A percentile compares a stretch with the other conserved stretches of the same genome.
Evolutionary conservation across 2,113 vertebrate species (phyloP).

Genomic region (Entelurus aequoreus): DNA sequence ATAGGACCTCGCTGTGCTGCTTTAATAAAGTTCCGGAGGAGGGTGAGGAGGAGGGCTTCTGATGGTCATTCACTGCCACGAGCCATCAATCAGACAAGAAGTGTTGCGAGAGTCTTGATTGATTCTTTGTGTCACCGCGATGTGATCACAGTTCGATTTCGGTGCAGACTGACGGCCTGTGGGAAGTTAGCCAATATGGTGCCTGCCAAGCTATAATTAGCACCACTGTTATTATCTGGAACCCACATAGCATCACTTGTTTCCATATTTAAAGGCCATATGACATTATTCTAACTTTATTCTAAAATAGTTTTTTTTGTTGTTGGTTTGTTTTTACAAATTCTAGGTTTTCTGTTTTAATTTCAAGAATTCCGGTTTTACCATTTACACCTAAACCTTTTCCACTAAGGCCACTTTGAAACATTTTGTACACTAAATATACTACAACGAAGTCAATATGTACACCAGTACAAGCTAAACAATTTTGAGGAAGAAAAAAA

Average conservation of each 20-base stretch:
- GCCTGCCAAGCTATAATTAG: conserved; percentile 58
- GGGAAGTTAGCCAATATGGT: conserved; percentile 57
- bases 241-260: conserved; percentile 40
- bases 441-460: too few relatives aligned
- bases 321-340: too few relatives aligned
- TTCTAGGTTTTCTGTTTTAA: too few relatives aligned
- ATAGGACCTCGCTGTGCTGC: conserved; percentile 7
- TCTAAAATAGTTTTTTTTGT: too few relatives aligned
- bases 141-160: conserved; percentile 58
- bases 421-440: too few relatives aligned
- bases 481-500: too few relatives aligned
- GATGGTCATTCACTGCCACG: conserved; percentile 59
- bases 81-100: conserved; percentile 55
- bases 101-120: conserved; percentile 51
- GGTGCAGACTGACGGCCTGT: conserved; percentile 46
- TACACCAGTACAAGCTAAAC: too few relatives aligned
- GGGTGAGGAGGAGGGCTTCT: conserved; percentile 19
- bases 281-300: too few relatives aligned
- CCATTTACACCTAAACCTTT: too few relatives aligned
- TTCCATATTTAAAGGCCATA: conserved; percentile 1
- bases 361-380: too few relatives aligned
- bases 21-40: conserved; percentile 30
- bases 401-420: too few relatives aligned
- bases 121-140: conserved; percentile 58
- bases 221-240: conserved; percentile 27